Conservation (phyloP, 2,113 vertebrate genomes). For the Peromyscus maniculatus region DNA sequence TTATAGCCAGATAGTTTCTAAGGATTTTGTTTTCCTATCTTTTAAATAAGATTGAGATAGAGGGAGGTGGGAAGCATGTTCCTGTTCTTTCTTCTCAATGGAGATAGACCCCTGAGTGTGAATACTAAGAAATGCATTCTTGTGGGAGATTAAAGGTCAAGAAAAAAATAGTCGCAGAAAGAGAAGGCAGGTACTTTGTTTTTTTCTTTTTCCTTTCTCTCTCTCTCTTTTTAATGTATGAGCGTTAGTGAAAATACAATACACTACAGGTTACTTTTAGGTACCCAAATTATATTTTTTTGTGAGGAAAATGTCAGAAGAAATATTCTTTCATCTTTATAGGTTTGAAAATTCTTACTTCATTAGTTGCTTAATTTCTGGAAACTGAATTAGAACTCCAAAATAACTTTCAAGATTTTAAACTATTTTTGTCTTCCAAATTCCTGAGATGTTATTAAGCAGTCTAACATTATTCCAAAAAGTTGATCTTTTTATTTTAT, state of each 20-base stretch:
- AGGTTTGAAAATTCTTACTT: neutral
- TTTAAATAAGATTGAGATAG: neutral
- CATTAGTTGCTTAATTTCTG: constrained; percentile 8
- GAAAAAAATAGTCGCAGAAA: neutral
- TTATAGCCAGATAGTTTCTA: neutral
- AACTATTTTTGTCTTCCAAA: neutral
- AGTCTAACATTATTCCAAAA: neutral
- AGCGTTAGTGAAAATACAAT: neutral
- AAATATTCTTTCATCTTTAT: neutral
- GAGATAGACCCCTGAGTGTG: neutral
- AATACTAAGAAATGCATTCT: neutral
- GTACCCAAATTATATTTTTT: constrained; percentile 32
- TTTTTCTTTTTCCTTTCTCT: neutral
- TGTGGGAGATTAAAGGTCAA: neutral
- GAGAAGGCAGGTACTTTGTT: neutral
- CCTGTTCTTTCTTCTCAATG: accelerated
- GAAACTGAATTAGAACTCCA: neutral
- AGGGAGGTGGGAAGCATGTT: neutral
- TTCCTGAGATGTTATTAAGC: neutral
- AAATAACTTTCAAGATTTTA: constrained; percentile 3
- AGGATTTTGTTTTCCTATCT: neutral
- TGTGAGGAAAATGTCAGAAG: neutral
- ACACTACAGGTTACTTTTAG: neutral
- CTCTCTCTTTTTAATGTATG: neutral
- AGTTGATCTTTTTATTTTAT: neutral